These are phyloP conservation scores for Pan troglodytes DNA, from an alignment of 2,113 vertebrate species.

Conservation along the genomic window NHGRI_mPanTro3-v2.1_pri NC_072413.2:75058001-75058500, in stretches of 20 bases:
- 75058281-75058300: background rate
- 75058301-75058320: background rate
- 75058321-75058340: background rate
- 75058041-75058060: background rate
- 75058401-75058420: background rate
- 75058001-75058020: background rate
- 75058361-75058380: background rate
- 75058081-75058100: background rate
- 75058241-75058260: background rate
- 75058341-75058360: background rate
- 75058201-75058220: background rate
- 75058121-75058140: background rate
- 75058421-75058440: background rate
- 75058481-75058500: background rate
- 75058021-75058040: background rate
- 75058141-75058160: background rate
- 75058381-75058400: background rate
- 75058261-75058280: background rate
- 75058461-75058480: background rate
- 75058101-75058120: background rate
- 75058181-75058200: background rate
- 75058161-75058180: background rate
- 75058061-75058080: background rate
- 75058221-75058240: background rate
- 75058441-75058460: background rate